Evolutionary conservation across 2,888 invertebrate genomes (phyloP).

Genomic region (Chirona hameri): DNA sequence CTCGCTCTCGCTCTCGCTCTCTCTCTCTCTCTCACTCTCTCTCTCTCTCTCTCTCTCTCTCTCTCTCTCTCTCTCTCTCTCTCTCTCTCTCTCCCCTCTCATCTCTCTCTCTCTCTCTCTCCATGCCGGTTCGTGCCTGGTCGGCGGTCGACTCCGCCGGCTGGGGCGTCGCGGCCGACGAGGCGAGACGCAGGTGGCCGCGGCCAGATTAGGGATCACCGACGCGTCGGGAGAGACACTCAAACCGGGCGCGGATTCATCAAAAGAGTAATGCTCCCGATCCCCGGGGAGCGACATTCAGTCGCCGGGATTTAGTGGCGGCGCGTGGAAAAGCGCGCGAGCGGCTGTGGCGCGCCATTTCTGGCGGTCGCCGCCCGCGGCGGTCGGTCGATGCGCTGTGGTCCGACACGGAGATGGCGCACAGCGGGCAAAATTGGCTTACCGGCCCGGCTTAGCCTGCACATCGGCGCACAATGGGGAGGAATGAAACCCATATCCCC

Average conservation of each 20-base stretch:
- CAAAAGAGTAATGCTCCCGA: slow-evolving; percentile 27
- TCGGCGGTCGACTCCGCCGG: neutral
- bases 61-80: slow-evolving; percentile 1
- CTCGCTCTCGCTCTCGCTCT: no score
- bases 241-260: slow-evolving; percentile 24
- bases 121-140: neutral
- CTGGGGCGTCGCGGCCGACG: neutral
- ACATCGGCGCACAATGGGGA: neutral
- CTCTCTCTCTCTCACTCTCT: no score
- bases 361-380: neutral
- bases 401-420: neutral
- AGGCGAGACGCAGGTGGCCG: neutral
- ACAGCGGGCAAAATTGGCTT: neutral
- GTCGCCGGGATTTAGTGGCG: slow-evolving; percentile 22
- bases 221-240: slow-evolving; percentile 23
- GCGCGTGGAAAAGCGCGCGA: neutral
- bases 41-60: neutral
- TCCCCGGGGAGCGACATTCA: neutral
- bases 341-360: neutral
- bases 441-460: neutral
- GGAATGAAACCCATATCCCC: neutral
- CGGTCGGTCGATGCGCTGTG: neutral
- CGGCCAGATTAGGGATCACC: slow-evolving; percentile 29
- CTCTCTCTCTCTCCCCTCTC: no score
- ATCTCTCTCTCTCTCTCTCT: no score